These are phyloP conservation scores for Crotalus horridus DNA, from an alignment of 2,113 vertebrate genomes.

Conservation along the genomic window DNA sequence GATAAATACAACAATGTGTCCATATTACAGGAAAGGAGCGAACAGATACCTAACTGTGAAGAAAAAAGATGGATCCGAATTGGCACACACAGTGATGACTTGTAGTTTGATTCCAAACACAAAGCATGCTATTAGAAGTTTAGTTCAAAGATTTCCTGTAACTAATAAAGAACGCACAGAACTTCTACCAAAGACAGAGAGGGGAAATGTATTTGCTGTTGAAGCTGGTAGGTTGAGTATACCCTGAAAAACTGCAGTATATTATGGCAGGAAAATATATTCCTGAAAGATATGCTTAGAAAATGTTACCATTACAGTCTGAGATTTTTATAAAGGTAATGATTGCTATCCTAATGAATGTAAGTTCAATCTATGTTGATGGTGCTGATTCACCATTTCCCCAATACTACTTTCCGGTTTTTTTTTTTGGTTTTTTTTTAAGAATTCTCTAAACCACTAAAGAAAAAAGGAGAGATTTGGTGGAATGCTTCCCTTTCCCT, in stretches of 20 bases:
- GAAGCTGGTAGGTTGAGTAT: constrained; percentile 74
- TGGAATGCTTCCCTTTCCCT: background rate
- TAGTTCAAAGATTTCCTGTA: constrained; percentile 84
- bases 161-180: constrained; percentile 83
- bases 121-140: constrained; percentile 67
- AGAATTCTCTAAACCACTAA: background rate
- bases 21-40: constrained; percentile 78
- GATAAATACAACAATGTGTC: background rate
- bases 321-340: background rate
- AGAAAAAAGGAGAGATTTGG: background rate
- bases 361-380: background rate
- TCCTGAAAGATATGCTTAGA: background rate
- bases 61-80: constrained; percentile 81
- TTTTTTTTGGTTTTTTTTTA: background rate
- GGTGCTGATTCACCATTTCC: background rate
- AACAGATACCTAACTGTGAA: constrained; percentile 83
- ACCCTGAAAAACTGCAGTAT: constrained; percentile 5
- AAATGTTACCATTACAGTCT: background rate
- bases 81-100: constrained; percentile 70
- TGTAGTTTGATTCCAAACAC: constrained; percentile 76
- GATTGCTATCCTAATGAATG: background rate
- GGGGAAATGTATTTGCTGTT: constrained; percentile 63
- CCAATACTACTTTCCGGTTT: background rate
- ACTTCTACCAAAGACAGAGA: constrained; percentile 76
- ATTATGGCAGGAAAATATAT: background rate